Evolutionary conservation across 37 sponge, comb jelly and placozoan species (phyloP).

Genomic region (Bolinopsis microptera): DNA sequence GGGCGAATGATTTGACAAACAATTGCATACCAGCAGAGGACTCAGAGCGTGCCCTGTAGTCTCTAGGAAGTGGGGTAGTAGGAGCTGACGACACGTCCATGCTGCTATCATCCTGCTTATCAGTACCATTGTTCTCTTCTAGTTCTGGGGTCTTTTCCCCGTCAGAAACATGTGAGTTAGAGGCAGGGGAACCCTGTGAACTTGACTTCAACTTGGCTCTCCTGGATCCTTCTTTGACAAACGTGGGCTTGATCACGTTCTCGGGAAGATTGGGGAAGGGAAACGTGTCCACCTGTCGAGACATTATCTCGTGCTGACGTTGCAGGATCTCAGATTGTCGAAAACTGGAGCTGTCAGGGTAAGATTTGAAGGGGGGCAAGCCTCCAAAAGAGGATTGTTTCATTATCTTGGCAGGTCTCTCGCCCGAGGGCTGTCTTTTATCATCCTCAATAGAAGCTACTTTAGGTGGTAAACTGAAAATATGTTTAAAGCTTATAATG

Average conservation of each 20-base stretch:
- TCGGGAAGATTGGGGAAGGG: constrained; percentile 46
- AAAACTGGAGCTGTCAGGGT: background rate
- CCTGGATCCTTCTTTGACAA: constrained; percentile 38
- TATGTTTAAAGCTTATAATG: no score
- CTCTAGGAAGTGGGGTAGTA: background rate
- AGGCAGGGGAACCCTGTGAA: constrained; percentile 49
- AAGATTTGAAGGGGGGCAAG: background rate
- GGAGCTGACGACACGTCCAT: constrained; percentile 3
- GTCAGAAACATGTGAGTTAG: constrained; percentile 9
- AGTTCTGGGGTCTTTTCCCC: constrained; percentile 22
- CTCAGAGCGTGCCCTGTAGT: background rate
- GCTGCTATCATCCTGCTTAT: constrained; percentile 34
- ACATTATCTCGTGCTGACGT: constrained; percentile 35
- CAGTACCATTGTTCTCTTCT: constrained; percentile 13
- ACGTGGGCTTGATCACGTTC: constrained; percentile 55
- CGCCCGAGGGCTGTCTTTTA: background rate
- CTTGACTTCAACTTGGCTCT: constrained; percentile 26
- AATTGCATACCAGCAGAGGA: constrained; percentile 14
- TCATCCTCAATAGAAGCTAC: background rate
- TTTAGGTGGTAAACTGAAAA: background rate
- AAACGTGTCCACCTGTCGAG: constrained; percentile 40
- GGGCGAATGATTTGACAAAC: background rate
- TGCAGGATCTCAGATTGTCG: constrained; percentile 56
- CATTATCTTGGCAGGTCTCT: background rate
- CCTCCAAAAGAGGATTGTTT: constrained; percentile 29